Evolutionary conservation across 2,888 invertebrate species (phyloP).

Genomic region (Dascillus cervinus): DNA sequence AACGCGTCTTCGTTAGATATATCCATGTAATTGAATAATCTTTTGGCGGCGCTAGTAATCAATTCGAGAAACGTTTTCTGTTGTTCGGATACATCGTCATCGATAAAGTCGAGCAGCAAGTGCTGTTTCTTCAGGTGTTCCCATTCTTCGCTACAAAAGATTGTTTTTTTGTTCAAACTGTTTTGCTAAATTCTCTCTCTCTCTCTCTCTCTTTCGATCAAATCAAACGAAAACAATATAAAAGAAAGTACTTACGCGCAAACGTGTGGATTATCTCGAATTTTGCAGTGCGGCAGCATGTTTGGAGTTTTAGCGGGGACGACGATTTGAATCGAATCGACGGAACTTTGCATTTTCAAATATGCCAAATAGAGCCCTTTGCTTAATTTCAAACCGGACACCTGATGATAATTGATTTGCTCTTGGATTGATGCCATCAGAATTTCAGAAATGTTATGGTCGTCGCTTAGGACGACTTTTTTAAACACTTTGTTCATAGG

Average conservation of each 20-base stretch:
- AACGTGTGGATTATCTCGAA: constrained; percentile 92
- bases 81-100: constrained; percentile 59
- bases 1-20: constrained; percentile 61
- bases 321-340: constrained; percentile 88
- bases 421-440: constrained; percentile 83
- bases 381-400: constrained; percentile 72
- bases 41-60: constrained; percentile 64
- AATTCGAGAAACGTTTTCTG: constrained; percentile 74
- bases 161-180: not conserved
- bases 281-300: constrained; percentile 87
- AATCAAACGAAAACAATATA: constrained; percentile 1
- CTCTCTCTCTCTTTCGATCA: not conserved
- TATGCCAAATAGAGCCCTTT: constrained; percentile 93
- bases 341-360: constrained; percentile 92
- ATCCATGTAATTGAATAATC: constrained; percentile 75
- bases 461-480: constrained; percentile 66
- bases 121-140: constrained; percentile 68
- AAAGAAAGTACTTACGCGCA: constrained; percentile 64
- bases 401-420: constrained; percentile 66
- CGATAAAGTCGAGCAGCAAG: constrained; percentile 43
- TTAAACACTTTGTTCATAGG: constrained; percentile 75
- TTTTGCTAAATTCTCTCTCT: not conserved
- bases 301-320: constrained; percentile 91
- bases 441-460: constrained; percentile 72
- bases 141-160: constrained; percentile 85